phyloP scores from a whole-genome alignment of 2,797 vertebrate genomes.

The Urosaurus nigricauda region DNA sequence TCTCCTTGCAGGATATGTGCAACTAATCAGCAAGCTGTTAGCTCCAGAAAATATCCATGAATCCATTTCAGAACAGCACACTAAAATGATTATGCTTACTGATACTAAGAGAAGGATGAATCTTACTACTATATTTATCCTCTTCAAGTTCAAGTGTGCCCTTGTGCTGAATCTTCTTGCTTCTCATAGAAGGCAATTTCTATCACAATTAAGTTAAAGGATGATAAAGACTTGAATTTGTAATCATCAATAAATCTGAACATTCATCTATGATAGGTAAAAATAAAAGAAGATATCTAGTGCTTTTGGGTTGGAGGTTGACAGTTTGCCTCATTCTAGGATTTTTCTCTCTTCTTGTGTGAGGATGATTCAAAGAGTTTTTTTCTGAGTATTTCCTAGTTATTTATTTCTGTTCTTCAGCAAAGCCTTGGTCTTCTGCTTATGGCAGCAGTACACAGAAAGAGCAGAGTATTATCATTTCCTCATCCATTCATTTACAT shows the following conservation, averaged over 20 bases:
- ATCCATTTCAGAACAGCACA: not conserved
- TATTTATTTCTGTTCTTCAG: slow-evolving; percentile 9
- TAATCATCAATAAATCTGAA: not conserved
- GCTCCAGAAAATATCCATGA: not conserved
- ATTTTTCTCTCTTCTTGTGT: not conserved
- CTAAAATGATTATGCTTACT: slow-evolving; percentile 21
- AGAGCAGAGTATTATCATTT: slow-evolving; percentile 2
- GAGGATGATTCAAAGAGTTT: not conserved
- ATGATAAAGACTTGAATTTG: not conserved
- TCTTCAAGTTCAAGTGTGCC: not conserved
- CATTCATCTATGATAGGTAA: not conserved
- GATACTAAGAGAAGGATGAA: slow-evolving; percentile 3
- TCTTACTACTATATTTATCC: not conserved
- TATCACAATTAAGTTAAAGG: slow-evolving; percentile 16
- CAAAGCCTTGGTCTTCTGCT: slow-evolving; percentile 4
- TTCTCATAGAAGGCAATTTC: slow-evolving; percentile 20
- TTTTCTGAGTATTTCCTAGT: not conserved
- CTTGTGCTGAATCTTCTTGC: slow-evolving; percentile 8
- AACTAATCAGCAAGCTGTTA: not conserved
- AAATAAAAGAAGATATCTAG: not conserved
- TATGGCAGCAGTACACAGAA: not conserved
- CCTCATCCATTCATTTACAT: slow-evolving; percentile 41
- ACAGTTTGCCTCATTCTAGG: not conserved
- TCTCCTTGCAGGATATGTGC: not conserved
- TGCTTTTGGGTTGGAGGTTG: not conserved